Conservation (phyloP, 2,797 vertebrate genomes). For the Gadopsis bispinosus region DNA sequence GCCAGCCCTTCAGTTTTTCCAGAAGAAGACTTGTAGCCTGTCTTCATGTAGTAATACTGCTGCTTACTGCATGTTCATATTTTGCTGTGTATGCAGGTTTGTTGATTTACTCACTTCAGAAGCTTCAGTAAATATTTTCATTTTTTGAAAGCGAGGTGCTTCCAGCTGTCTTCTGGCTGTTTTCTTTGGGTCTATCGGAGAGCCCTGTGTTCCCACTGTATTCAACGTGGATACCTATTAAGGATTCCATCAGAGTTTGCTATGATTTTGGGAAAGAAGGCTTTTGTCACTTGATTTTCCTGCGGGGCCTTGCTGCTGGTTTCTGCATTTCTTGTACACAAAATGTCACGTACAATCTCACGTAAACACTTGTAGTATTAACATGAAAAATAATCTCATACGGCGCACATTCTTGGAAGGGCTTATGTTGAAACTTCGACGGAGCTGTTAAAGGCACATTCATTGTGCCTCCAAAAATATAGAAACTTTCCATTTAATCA, state of each 20-base stretch:
- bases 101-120: constrained; percentile 20
- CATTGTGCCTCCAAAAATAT: constrained; percentile 1
- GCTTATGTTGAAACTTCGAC: constrained; percentile 40
- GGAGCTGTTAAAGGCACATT: constrained; percentile 11
- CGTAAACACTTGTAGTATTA: constrained; percentile 41
- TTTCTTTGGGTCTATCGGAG: not conserved
- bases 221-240: not conserved
- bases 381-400: constrained; percentile 47
- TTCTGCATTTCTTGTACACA: constrained; percentile 11
- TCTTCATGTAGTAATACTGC: not conserved
- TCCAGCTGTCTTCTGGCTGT: constrained; percentile 8
- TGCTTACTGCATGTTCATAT: not conserved
- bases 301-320: not conserved
- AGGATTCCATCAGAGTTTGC: constrained; percentile 5
- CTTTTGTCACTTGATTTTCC: constrained; percentile 4
- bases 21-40: not conserved
- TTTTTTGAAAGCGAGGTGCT: not conserved
- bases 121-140: constrained; percentile 33
- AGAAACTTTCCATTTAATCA: not conserved
- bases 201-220: not conserved
- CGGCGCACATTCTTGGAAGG: constrained; percentile 45
- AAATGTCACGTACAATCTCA: not conserved
- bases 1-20: not conserved
- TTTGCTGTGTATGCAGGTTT: not conserved
- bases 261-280: constrained; percentile 1